Conservation (phyloP, 2,113 vertebrate species). For the Carettochelys insculpta region DNA sequence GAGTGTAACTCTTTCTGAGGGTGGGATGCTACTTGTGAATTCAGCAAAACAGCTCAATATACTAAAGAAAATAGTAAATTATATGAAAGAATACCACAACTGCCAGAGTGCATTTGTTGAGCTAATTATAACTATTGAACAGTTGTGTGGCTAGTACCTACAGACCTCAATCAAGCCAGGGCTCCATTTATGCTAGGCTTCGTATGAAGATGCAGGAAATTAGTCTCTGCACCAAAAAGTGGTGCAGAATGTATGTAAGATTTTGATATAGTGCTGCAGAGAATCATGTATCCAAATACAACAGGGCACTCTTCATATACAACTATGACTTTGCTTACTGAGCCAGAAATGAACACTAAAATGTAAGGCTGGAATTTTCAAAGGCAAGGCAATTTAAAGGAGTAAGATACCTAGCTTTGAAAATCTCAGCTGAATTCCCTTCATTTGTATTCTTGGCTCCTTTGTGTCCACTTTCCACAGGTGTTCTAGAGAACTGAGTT, state of each 20-base stretch:
- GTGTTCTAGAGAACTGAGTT: background rate
- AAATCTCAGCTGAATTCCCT: constrained; percentile 1
- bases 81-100: fast-evolving
- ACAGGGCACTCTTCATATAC: background rate
- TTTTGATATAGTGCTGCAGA: background rate
- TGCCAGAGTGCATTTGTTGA: background rate
- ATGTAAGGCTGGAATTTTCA: background rate
- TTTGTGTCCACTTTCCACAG: background rate
- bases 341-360: background rate
- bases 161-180: background rate
- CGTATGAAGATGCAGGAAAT: fast-evolving
- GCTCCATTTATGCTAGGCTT: fast-evolving
- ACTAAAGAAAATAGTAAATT: fast-evolving
- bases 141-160: fast-evolving
- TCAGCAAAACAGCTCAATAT: fast-evolving
- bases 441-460: background rate
- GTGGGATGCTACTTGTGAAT: background rate
- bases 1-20: background rate
- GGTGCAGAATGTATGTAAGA: background rate
- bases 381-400: fast-evolving
- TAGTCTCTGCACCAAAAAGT: background rate
- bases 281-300: background rate
- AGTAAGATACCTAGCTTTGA: background rate
- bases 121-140: background rate
- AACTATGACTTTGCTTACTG: background rate